phyloP scores from a whole-genome alignment of 2,888 invertebrate species.

The Scaptomyza parva region DNA sequence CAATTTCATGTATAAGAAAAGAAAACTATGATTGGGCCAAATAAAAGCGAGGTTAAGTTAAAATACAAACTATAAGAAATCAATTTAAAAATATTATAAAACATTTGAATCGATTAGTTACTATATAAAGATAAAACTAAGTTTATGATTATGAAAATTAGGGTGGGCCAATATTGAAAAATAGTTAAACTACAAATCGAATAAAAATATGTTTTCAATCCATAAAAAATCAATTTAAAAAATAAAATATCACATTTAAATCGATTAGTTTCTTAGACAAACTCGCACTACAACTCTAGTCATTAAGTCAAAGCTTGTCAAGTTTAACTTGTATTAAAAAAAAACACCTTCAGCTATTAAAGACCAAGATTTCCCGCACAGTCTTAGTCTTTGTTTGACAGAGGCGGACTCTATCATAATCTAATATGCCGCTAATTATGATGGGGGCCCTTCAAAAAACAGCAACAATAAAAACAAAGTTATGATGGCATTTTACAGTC shows the following conservation, averaged over 20 bases:
- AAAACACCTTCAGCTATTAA: conserved; percentile 6
- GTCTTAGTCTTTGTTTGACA: conserved; percentile 13
- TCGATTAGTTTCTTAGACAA: background rate
- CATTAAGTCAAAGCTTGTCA: conserved; percentile 32
- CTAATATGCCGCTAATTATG: conserved; percentile 70
- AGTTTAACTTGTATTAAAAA: conserved; percentile 15
- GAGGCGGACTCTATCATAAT: conserved; percentile 38
- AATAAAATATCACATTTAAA: background rate
- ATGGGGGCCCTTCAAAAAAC: conserved; percentile 73
- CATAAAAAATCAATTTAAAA: background rate
- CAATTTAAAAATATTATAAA: no score
- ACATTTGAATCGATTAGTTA: no score
- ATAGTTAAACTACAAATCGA: no score
- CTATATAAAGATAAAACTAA: no score
- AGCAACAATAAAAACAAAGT: conserved; percentile 30
- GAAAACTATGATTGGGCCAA: no score
- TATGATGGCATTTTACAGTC: conserved; percentile 43
- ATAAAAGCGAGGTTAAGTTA: no score
- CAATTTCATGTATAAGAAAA: no score
- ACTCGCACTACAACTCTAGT: conserved; percentile 1
- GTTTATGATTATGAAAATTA: no score
- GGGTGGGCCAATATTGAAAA: no score
- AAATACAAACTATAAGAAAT: no score
- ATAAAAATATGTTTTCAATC: no score
- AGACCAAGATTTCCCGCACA: conserved; percentile 10